Evolutionary conservation across 2,888 invertebrate genomes (phyloP).

Genomic region (Lasiommata megera): DNA sequence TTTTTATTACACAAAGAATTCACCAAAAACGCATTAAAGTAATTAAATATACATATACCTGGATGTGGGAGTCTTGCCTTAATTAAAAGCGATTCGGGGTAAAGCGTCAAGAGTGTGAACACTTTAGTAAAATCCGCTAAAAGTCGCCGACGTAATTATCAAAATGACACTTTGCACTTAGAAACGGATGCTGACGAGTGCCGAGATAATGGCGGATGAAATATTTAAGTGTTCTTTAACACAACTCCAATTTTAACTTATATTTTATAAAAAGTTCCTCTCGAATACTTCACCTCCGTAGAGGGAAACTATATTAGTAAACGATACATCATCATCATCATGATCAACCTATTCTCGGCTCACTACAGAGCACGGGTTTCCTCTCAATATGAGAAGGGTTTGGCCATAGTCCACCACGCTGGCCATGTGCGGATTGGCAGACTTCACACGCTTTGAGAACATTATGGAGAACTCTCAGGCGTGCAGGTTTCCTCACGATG

Average conservation of each 20-base stretch:
- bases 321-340: no score
- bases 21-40: background rate
- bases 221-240: slow-evolving; percentile 1
- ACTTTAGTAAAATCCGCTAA: slow-evolving; percentile 19
- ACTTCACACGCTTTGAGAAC: no score
- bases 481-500: no score
- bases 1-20: background rate
- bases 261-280: background rate
- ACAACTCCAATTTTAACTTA: background rate
- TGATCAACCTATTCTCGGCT: no score
- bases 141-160: slow-evolving; percentile 23
- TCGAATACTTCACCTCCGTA: no score
- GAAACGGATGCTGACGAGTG: slow-evolving; percentile 16
- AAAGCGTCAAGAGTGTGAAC: slow-evolving; percentile 20
- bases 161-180: slow-evolving; percentile 21
- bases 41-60: background rate
- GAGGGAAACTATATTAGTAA: no score
- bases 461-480: no score
- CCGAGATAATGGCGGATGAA: slow-evolving; percentile 1
- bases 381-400: no score
- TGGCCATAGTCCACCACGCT: no score
- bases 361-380: no score
- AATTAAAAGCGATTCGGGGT: background rate
- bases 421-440: no score
- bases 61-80: background rate